Evolutionary conservation across 92 coral and sea anemone species (phyloP).

Genomic region (Siderastrea radians): DNA sequence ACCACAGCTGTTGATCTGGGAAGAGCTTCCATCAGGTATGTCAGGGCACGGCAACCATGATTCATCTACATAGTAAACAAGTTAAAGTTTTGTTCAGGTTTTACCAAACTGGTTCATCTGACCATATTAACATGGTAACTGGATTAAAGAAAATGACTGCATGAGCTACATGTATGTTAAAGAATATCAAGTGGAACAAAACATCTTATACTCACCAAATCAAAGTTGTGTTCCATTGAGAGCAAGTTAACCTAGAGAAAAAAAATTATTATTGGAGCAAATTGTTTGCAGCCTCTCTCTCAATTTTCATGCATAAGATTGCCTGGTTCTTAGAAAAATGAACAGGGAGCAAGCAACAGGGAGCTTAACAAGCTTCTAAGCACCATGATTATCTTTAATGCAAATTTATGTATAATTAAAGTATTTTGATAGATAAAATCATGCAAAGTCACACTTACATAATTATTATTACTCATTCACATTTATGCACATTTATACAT

Average conservation of each 20-base stretch:
- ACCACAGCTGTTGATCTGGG: constrained; percentile 98
- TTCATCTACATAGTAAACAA: constrained; percentile 73
- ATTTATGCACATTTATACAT: too few species aligned
- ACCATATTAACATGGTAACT: too few species aligned
- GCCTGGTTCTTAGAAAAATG: too few species aligned
- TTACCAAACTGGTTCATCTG: background rate
- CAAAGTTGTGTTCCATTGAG: constrained; percentile 99
- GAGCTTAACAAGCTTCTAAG: too few species aligned
- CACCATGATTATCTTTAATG: too few species aligned
- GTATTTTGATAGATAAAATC: too few species aligned
- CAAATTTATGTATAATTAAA: too few species aligned
- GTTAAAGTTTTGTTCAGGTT: background rate
- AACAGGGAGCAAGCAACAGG: too few species aligned
- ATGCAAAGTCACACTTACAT: too few species aligned
- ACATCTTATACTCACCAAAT: constrained; percentile 76
- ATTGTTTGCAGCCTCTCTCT: background rate
- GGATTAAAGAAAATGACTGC: too few species aligned
- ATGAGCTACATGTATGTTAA: background rate
- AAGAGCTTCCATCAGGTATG: constrained; percentile 98
- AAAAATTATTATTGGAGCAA: background rate
- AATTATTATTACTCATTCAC: too few species aligned
- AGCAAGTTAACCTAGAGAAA: constrained; percentile 86
- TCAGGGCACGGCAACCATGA: constrained; percentile 99
- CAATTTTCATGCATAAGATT: too few species aligned
- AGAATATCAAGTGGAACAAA: background rate